phyloP scores from a whole-genome alignment of 1,140 invertebrate genomes.

The Steinernema khuongi region DNA sequence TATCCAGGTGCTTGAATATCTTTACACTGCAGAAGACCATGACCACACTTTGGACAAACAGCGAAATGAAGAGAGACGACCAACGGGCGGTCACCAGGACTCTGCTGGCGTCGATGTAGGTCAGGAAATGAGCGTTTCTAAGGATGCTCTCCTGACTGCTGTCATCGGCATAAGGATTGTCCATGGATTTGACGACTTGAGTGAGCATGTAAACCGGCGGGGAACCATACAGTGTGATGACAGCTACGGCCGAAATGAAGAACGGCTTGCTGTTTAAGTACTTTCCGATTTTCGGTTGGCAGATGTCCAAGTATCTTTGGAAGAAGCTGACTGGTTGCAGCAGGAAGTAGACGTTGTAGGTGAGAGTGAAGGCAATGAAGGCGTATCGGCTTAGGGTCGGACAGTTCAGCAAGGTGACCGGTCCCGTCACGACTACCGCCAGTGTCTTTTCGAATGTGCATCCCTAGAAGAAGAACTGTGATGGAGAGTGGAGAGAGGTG shows the following conservation, averaged over 20 bases:
- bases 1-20: neutral
- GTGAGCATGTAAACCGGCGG: neutral
- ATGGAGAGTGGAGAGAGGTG: too few species aligned
- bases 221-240: neutral
- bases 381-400: neutral
- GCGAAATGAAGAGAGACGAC: neutral
- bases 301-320: neutral
- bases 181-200: neutral
- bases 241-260: neutral
- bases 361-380: neutral
- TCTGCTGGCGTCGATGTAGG: neutral
- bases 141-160: neutral
- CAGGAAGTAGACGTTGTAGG: neutral
- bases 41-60: neutral
- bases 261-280: neutral
- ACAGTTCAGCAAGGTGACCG: neutral
- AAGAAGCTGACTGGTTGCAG: neutral
- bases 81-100: neutral
- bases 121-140: neutral
- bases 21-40: constrained; percentile 1
- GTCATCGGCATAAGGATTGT: neutral
- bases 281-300: neutral
- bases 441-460: neutral
- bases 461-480: neutral
- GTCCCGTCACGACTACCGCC: neutral